These are phyloP conservation scores for Trachops cirrhosus DNA, from an alignment of 2,797 vertebrate species.

Conservation along the genomic window DNA sequence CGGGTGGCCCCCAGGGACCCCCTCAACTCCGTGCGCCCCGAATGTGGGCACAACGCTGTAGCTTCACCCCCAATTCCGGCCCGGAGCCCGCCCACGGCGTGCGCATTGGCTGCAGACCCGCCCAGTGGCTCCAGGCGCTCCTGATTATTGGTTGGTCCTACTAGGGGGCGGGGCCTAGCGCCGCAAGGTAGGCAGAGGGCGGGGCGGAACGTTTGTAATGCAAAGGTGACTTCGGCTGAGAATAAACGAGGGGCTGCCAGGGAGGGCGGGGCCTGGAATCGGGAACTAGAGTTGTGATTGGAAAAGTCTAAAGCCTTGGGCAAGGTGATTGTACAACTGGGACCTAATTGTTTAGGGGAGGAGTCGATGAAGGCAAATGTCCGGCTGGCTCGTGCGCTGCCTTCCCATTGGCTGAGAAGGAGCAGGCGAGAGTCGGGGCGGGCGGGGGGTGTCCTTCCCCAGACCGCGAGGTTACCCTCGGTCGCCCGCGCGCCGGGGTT, in stretches of 20 bases:
- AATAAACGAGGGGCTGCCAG: neutral
- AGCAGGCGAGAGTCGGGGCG: conserved; percentile 80
- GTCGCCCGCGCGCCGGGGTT: conserved; percentile 75
- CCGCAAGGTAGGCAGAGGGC: conserved; percentile 63
- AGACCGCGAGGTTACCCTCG: conserved; percentile 63
- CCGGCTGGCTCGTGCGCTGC: conserved; percentile 40
- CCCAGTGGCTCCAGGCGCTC: neutral
- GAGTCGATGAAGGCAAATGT: neutral
- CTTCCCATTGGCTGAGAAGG: conserved; percentile 76
- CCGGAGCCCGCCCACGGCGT: conserved; percentile 66
- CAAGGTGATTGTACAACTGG: neutral
- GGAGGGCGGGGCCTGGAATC: conserved; percentile 52
- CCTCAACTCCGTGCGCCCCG: conserved; percentile 64
- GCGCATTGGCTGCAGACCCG: conserved; percentile 76
- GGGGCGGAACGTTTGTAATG: conserved; percentile 74
- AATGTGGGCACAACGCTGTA: conserved; percentile 56
- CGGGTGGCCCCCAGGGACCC: conserved; percentile 74
- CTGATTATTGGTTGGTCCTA: conserved; percentile 59
- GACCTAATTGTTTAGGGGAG: conserved; percentile 53
- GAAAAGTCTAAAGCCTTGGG: conserved; percentile 12
- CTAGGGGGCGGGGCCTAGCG: conserved; percentile 65
- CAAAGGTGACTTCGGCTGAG: conserved; percentile 78
- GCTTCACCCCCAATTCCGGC: conserved; percentile 75
- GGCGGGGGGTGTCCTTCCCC: conserved; percentile 52
- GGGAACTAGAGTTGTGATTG: conserved; percentile 33